These are phyloP conservation scores for Toxonevra muliebris DNA, from an alignment of 2,888 invertebrate species.

Conservation along the genomic window DNA sequence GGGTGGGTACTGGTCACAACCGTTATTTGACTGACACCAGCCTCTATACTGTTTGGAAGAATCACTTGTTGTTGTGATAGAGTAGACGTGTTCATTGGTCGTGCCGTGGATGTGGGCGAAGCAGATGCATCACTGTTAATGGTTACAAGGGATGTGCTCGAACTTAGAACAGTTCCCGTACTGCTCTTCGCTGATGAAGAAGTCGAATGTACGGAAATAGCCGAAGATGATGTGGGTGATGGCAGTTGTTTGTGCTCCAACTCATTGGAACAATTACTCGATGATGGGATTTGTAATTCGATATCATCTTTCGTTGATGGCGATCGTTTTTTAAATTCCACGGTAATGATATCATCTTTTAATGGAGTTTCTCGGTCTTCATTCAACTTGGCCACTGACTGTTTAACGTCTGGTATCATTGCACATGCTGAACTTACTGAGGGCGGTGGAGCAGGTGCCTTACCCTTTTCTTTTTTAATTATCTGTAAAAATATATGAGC, in stretches of 20 bases:
- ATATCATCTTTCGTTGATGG: slow-evolving; percentile 35
- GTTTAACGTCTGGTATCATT: slow-evolving; percentile 33
- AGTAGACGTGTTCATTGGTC: slow-evolving; percentile 35
- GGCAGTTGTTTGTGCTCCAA: slow-evolving; percentile 50
- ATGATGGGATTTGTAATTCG: slow-evolving; percentile 41
- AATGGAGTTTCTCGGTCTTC: slow-evolving; percentile 16
- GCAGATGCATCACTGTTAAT: slow-evolving; percentile 60
- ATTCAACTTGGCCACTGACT: neutral
- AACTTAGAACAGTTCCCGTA: slow-evolving; percentile 44
- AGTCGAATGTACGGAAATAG: slow-evolving; percentile 53
- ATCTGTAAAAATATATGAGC: slow-evolving; percentile 66
- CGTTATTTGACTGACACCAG: slow-evolving; percentile 78
- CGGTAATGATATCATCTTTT: slow-evolving; percentile 39
- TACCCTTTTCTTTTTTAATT: slow-evolving; percentile 84
- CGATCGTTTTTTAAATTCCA: slow-evolving; percentile 38
- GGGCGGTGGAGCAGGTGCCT: slow-evolving; percentile 76
- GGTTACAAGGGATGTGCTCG: slow-evolving; percentile 62
- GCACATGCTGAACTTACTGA: slow-evolving; percentile 21
- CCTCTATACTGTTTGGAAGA: slow-evolving; percentile 77
- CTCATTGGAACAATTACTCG: slow-evolving; percentile 43
- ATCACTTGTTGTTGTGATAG: slow-evolving; percentile 64
- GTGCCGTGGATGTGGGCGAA: slow-evolving; percentile 50
- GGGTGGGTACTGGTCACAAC: slow-evolving; percentile 85
- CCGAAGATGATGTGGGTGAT: slow-evolving; percentile 57
- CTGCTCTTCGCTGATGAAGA: slow-evolving; percentile 43